A percentile compares a stretch with the other conserved stretches of the same genome.
phyloP scores from a whole-genome alignment of 2,888 invertebrate genomes.

The Microctonus brassicae region DNA sequence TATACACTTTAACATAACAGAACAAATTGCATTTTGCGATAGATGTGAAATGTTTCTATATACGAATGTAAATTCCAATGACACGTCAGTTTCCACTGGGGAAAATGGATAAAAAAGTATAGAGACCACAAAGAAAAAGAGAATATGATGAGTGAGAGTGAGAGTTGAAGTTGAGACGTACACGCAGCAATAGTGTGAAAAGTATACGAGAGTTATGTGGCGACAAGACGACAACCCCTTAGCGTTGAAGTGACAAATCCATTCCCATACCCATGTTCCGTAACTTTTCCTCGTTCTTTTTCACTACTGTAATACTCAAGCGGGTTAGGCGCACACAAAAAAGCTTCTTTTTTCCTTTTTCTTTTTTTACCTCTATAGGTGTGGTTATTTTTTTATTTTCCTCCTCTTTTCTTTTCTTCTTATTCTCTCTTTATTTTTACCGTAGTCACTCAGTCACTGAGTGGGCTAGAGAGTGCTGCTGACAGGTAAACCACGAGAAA shows the following conservation, averaged over 20 bases:
- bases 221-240: slow-evolving; percentile 61
- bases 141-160: slow-evolving; percentile 21
- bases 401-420: slow-evolving; percentile 3
- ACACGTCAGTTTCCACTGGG: not conserved
- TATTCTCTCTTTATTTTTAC: slow-evolving; percentile 13
- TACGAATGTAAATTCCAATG: slow-evolving; percentile 46
- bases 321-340: slow-evolving; percentile 29
- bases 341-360: not conserved
- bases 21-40: slow-evolving; percentile 55
- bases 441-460: slow-evolving; percentile 55
- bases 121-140: slow-evolving; percentile 25
- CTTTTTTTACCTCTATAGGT: slow-evolving; percentile 13
- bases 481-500: slow-evolving; percentile 45
- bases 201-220: slow-evolving; percentile 56
- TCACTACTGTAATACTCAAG: slow-evolving; percentile 7
- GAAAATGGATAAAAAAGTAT: slow-evolving; percentile 33
- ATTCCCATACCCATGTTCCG: slow-evolving; percentile 48
- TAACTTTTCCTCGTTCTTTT: slow-evolving; percentile 32
- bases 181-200: not conserved
- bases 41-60: slow-evolving; percentile 54
- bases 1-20: slow-evolving; percentile 47
- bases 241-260: slow-evolving; percentile 61
- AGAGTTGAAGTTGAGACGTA: slow-evolving; percentile 12
- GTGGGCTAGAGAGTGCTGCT: slow-evolving; percentile 50
- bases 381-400: slow-evolving; percentile 14